Percentiles rank a stretch among this genome's conserved stretches.
phyloP scores from a whole-genome alignment of 2,797 vertebrate genomes.

The Hipposideros larvatus region DNA sequence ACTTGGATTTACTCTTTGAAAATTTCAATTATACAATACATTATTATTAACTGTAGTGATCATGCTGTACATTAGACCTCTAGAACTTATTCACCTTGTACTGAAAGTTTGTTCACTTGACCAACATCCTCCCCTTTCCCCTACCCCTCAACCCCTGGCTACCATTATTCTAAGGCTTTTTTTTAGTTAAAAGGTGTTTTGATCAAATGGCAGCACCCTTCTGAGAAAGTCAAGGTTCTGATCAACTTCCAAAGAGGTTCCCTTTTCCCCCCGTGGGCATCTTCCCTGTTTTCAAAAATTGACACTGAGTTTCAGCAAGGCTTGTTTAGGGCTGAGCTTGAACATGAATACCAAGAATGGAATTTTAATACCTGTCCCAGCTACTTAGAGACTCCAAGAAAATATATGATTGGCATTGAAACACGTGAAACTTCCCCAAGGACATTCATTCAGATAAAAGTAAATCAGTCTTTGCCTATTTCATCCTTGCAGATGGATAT shows the following conservation, averaged over 20 bases:
- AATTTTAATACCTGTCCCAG: background rate
- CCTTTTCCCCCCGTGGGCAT: no score
- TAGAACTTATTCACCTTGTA: background rate
- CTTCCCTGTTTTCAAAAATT: background rate
- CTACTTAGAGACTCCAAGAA: background rate
- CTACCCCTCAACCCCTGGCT: background rate
- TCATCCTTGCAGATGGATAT: background rate
- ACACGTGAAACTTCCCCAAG: background rate
- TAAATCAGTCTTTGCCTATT: background rate
- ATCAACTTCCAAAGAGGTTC: background rate
- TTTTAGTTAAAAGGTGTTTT: background rate
- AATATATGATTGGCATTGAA: background rate
- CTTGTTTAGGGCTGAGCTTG: background rate
- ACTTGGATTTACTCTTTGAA: background rate
- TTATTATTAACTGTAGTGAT: background rate
- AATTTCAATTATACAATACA: background rate
- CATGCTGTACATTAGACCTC: background rate
- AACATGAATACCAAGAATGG: background rate
- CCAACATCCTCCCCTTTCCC: background rate
- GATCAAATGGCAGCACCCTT: background rate
- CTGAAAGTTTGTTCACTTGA: background rate
- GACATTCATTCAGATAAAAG: background rate
- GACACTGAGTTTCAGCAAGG: background rate
- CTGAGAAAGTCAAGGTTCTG: background rate
- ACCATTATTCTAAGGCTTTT: background rate